Evolutionary conservation across 2,797 vertebrate species (phyloP), one percentile per base, ranked within the genome.

Genomic region (Helicolenus hilgendorfi): DNA sequence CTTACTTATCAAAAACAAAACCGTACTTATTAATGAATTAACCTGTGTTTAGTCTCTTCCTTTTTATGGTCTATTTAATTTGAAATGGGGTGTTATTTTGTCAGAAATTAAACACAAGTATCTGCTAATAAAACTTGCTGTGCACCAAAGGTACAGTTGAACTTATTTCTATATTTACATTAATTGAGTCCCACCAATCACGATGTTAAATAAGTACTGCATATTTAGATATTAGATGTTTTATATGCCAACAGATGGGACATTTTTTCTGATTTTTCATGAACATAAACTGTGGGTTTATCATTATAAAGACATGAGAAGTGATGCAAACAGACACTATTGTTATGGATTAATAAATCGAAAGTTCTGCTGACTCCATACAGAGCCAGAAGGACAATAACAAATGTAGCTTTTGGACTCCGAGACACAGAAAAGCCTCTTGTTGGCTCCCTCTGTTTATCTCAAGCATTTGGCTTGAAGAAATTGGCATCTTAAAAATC

Each of bases 401-500:
- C 73, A 77, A 89, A 91, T 90, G 67, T 64, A 72, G 82, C 79
- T 87, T 89, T 79, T 93, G 83, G 81, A 92, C 60, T 84, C 45
- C 0, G 69, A 82, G 79, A 72, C 64, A 62, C 68, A 83, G 80
- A 87, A 87, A 84, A 87, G 35, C 79, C 83, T 89, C 67, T 86
- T 65, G 36, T 69, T 89, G 87, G 65, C 84, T 81, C 73, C 53
- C 72, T 76, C 76, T 88, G 81, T 91, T 95, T 93, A 89, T 96
- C 89, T 88, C 81, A 49, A 91, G 81, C 89, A 77, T 94, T 92
- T 93, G 91, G 92, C 94, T 94, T 87, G 86, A 94, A 93, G 84
- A 89, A 93, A 96, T 94, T 94, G 94, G 96, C 93, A 93, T 90
- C 87, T 90, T 91, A 69, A 90, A 45, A 94, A 93, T 96, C 95